Evolutionary conservation across 2,888 invertebrate species (phyloP).

Genomic region (Clitarchus hookeri): DNA sequence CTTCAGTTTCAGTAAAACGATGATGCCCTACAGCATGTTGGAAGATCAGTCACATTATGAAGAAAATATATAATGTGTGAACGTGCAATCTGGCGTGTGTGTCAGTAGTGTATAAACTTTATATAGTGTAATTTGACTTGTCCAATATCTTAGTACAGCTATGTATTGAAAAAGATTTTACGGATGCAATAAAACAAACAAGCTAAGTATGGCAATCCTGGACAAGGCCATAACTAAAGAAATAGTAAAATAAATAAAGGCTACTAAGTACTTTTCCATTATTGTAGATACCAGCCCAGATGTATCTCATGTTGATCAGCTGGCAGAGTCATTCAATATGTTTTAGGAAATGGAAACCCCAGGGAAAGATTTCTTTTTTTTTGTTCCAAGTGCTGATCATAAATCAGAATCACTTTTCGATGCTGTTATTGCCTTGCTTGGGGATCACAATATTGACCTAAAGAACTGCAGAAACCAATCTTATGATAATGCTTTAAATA

Average conservation of each 20-base stretch:
- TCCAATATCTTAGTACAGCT: too few relatives aligned
- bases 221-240: not conserved
- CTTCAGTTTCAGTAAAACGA: too few relatives aligned
- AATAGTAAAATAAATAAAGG: not conserved
- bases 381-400: not conserved
- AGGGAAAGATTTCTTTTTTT: not conserved
- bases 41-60: too few relatives aligned
- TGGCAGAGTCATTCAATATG: not conserved
- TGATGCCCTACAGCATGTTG: too few relatives aligned
- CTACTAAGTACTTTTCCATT: not conserved
- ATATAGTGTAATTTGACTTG: too few relatives aligned
- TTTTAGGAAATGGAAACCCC: slow-evolving; percentile 15
- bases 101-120: too few relatives aligned
- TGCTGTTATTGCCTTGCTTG: not conserved
- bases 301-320: not conserved
- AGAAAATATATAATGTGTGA: too few relatives aligned
- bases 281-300: not conserved
- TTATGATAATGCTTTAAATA: not conserved
- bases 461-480: not conserved
- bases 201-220: not conserved
- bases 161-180: too few relatives aligned
- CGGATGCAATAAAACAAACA: too few relatives aligned
- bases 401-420: not conserved
- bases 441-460: not conserved
- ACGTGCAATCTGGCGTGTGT: too few relatives aligned